Percentiles rank a stretch among this genome's conserved stretches.
Conservation (phyloP, 2,797 vertebrate genomes). For the Oophaga sylvatica region DNA sequence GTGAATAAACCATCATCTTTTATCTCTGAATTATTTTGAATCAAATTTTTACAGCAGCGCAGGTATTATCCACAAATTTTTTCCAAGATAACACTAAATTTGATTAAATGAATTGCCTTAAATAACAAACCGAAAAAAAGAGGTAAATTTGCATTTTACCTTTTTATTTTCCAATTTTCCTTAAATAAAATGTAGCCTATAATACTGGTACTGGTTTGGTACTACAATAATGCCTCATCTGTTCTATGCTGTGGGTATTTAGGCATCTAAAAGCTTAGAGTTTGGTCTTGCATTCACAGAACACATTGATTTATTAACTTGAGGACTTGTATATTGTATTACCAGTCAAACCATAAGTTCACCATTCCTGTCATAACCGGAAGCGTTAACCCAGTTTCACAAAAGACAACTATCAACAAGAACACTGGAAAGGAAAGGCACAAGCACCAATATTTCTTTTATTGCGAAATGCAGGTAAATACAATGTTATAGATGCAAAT, state of each 20-base stretch:
- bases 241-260: not conserved
- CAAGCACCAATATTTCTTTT: conserved; percentile 45
- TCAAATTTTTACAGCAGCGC: too few relatives aligned
- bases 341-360: conserved; percentile 57
- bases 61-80: too few relatives aligned
- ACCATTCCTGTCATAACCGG: not conserved
- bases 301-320: not conserved
- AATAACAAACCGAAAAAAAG: too few relatives aligned
- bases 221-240: too few relatives aligned
- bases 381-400: conserved; percentile 52
- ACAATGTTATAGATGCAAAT: not conserved
- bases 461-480: conserved; percentile 28
- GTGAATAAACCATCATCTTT: too few relatives aligned
- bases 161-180: too few relatives aligned
- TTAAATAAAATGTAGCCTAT: too few relatives aligned
- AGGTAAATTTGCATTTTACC: too few relatives aligned
- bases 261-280: not conserved
- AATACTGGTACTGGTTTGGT: too few relatives aligned
- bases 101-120: too few relatives aligned
- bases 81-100: too few relatives aligned
- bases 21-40: too few relatives aligned
- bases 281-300: not conserved
- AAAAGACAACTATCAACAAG: conserved; percentile 41
- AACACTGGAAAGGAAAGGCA: conserved; percentile 4
- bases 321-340: not conserved